Evolutionary conservation across 2,888 invertebrate genomes (phyloP).

Genomic region (Ramazzottius varieornatus): DNA sequence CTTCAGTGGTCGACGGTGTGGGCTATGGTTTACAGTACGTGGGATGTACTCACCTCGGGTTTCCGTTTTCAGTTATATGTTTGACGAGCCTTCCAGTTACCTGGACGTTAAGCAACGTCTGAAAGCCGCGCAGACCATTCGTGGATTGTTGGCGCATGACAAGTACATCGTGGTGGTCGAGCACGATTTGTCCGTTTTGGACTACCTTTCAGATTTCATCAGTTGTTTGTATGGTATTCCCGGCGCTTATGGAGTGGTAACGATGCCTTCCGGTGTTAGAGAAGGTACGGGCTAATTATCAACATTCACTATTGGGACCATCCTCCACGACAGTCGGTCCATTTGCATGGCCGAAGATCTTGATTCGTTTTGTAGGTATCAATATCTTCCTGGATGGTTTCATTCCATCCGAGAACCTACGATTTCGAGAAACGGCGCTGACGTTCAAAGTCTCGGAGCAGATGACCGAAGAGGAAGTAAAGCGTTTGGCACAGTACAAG

Average conservation of each 20-base stretch:
- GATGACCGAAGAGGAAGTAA: slow-evolving; percentile 84
- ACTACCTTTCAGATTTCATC: slow-evolving; percentile 94
- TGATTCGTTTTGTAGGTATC: slow-evolving; percentile 35
- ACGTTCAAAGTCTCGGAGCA: slow-evolving; percentile 96
- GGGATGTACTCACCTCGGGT: neutral
- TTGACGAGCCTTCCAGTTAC: slow-evolving; percentile 95
- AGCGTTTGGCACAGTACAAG: slow-evolving; percentile 79
- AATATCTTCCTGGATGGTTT: slow-evolving; percentile 98
- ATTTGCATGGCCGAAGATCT: neutral
- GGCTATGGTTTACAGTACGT: neutral
- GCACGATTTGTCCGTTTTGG: slow-evolving; percentile 90
- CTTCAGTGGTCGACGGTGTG: neutral
- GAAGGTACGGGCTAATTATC: slow-evolving; percentile 60
- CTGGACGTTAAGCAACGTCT: slow-evolving; percentile 93
- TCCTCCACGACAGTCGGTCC: neutral
- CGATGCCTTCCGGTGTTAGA: slow-evolving; percentile 95
- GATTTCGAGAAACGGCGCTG: slow-evolving; percentile 84
- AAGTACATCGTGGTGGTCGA: slow-evolving; percentile 98
- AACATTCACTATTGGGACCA: no score
- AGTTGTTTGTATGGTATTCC: slow-evolving; percentile 94
- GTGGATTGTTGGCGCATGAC: slow-evolving; percentile 62
- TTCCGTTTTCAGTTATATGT: slow-evolving; percentile 53
- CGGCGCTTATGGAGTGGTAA: slow-evolving; percentile 95
- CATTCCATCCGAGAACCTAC: slow-evolving; percentile 91
- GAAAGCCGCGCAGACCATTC: slow-evolving; percentile 79